Evolutionary conservation across 2,113 vertebrate genomes (phyloP).

Genomic region (Corythoichthys haematopterus): DNA sequence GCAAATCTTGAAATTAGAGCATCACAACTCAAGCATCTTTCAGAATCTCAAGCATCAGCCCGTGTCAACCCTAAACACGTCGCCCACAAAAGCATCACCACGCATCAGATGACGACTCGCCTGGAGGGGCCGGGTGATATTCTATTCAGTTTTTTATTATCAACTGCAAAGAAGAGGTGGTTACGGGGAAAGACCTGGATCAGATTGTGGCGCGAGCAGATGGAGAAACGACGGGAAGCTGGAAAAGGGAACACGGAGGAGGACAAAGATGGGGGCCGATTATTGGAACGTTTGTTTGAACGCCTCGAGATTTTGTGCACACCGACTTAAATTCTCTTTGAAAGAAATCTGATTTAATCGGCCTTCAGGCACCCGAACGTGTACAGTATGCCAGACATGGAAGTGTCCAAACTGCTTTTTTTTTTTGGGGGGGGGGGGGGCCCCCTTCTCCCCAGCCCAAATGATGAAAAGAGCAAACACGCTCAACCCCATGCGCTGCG

Average conservation of each 20-base stretch:
- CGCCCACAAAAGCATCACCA: neutral
- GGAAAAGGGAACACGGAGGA: neutral
- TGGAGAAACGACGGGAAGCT: slow-evolving; percentile 14
- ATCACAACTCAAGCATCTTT: neutral
- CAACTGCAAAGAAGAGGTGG: neutral
- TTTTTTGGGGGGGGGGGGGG: neutral
- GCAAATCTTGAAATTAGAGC: neutral
- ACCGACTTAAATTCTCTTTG: slow-evolving; percentile 25
- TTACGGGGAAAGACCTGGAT: slow-evolving; percentile 16
- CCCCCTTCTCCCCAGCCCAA: too few relatives aligned
- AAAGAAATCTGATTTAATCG: slow-evolving; percentile 37
- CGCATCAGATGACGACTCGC: neutral
- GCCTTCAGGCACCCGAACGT: slow-evolving; percentile 16
- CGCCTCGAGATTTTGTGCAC: slow-evolving; percentile 12
- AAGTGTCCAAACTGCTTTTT: slow-evolving; percentile 21
- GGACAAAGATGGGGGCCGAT: slow-evolving; percentile 22
- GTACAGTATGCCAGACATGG: slow-evolving; percentile 6
- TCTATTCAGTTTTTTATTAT: neutral
- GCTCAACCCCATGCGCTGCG: neutral
- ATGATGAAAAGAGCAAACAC: slow-evolving; percentile 7
- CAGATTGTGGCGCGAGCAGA: slow-evolving; percentile 15
- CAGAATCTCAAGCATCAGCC: neutral
- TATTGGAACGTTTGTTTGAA: slow-evolving; percentile 18
- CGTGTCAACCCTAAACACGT: neutral
- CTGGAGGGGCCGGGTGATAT: neutral